These are phyloP conservation scores for Ciconia maguari DNA, from an alignment of 2,113 vertebrate species.

Conservation along the genomic window DNA sequence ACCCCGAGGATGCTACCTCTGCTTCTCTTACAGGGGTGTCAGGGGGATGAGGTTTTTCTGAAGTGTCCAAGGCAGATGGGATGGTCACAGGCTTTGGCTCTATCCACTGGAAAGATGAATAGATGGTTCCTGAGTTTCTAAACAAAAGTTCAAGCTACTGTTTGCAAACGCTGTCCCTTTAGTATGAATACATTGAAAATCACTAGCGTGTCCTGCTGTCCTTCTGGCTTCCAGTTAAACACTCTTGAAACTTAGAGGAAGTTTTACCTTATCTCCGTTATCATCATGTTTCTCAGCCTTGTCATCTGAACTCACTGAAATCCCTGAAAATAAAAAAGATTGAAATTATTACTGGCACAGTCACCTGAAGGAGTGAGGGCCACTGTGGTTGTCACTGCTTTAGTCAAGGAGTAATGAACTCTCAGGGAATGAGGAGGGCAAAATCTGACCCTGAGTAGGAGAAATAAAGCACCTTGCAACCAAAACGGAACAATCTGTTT, in stretches of 20 bases:
- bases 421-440: neutral
- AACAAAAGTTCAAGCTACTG: neutral
- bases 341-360: neutral
- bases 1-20: neutral
- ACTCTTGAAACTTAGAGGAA: neutral
- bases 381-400: neutral
- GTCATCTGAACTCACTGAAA: neutral
- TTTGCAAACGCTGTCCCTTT: neutral
- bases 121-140: neutral
- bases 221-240: neutral
- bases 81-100: neutral
- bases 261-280: neutral
- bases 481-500: neutral
- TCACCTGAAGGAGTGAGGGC: neutral
- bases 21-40: neutral
- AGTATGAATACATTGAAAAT: neutral
- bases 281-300: neutral
- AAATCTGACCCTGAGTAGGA: neutral
- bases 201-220: neutral
- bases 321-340: constrained; percentile 9
- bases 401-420: neutral
- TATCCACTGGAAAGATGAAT: neutral
- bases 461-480: neutral
- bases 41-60: neutral
- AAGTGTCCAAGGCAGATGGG: neutral